Evolutionary conservation across 2,888 invertebrate species (phyloP).

Genomic region (Nebria brevicollis): DNA sequence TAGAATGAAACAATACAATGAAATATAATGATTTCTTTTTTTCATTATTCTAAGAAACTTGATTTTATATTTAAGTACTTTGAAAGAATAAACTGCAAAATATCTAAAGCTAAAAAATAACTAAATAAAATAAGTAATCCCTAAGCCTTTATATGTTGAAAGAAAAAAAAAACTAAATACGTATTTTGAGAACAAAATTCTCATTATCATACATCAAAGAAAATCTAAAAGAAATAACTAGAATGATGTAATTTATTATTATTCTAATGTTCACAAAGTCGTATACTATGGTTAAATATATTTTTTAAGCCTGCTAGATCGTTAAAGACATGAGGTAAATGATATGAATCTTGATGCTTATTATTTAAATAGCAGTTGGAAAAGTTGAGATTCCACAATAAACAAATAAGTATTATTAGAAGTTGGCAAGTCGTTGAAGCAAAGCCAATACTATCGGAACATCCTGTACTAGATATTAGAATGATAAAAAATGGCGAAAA

Average conservation of each 20-base stretch:
- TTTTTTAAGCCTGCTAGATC: neutral
- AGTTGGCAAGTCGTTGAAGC: slow-evolving; percentile 19
- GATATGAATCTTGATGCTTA: neutral
- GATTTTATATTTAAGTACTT: neutral
- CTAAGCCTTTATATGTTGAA: too few relatives aligned
- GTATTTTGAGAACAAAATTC: too few relatives aligned
- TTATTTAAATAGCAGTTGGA: slow-evolving; percentile 9
- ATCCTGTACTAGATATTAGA: slow-evolving; percentile 2
- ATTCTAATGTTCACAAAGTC: neutral
- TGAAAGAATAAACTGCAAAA: too few relatives aligned
- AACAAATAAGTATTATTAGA: slow-evolving; percentile 39
- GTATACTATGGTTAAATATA: neutral
- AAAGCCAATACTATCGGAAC: slow-evolving; percentile 22
- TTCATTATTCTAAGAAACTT: neutral
- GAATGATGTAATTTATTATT: neutral
- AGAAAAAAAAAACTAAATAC: too few relatives aligned
- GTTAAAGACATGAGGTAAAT: neutral
- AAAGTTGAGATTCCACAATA: slow-evolving; percentile 17
- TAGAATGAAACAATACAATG: neutral
- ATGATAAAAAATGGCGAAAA: neutral
- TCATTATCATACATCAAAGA: too few relatives aligned
- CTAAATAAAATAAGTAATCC: too few relatives aligned
- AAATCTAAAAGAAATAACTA: neutral
- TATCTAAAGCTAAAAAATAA: too few relatives aligned
- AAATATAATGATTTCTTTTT: neutral